Conservation (phyloP, 2,888 invertebrate genomes). For the Omphaloscelis lunosa region DNA sequence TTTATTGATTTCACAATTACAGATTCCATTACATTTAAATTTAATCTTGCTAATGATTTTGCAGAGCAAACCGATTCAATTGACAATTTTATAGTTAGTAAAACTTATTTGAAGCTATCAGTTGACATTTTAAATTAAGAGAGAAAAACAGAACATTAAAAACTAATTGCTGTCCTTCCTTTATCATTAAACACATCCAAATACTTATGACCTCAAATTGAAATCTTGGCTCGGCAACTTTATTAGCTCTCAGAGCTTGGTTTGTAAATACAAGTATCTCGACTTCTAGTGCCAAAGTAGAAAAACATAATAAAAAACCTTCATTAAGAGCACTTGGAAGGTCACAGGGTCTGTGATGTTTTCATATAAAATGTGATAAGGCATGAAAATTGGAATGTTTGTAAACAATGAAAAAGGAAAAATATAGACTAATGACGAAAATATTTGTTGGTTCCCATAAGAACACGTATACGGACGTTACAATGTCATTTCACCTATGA, state of each 20-base stretch:
- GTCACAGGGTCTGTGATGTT: conserved; percentile 14
- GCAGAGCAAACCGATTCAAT: neutral
- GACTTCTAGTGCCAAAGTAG: conserved; percentile 18
- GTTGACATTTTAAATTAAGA: neutral
- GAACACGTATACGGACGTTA: neutral
- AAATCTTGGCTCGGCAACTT: conserved; percentile 36
- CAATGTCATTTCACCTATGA: neutral
- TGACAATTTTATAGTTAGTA: neutral
- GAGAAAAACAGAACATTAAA: neutral
- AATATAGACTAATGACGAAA: neutral
- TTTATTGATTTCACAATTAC: neutral
- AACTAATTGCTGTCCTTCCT: conserved; percentile 8
- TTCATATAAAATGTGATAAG: conserved; percentile 24
- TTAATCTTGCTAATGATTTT: neutral
- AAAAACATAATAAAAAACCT: conserved; percentile 44
- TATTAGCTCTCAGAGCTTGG: conserved; percentile 39
- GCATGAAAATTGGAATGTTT: conserved; percentile 28
- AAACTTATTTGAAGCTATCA: neutral
- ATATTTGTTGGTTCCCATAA: conserved; percentile 4
- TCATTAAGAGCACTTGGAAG: conserved; percentile 24
- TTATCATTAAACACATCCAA: conserved; percentile 23
- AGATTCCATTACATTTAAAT: neutral
- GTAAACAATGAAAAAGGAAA: neutral
- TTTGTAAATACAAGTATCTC: conserved; percentile 41
- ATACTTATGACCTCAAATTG: conserved; percentile 40